phyloP scores from a whole-genome alignment of 1,140 invertebrate species.

The Scaptomyza graminum region DNA sequence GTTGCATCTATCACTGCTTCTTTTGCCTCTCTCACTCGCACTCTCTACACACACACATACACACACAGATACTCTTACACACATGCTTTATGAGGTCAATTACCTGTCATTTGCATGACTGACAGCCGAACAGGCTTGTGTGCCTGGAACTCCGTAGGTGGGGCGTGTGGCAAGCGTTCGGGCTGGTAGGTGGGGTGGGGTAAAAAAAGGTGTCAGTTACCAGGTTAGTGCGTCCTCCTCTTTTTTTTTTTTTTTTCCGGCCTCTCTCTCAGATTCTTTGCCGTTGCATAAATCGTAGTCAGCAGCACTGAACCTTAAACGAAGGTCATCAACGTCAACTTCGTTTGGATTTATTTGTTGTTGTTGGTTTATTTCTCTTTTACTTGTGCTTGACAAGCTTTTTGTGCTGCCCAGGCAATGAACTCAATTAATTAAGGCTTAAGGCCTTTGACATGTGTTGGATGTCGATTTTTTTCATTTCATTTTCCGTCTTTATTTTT shows the following conservation, averaged over 20 bases:
- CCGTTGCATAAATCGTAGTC: conserved; percentile 41
- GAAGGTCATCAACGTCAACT: conserved; percentile 70
- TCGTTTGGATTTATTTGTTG: conserved; percentile 32
- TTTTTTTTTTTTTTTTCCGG: conserved; percentile 18
- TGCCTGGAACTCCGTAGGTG: neutral
- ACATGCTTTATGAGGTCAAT: conserved; percentile 76
- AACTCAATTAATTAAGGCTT: conserved; percentile 75
- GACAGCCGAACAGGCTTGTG: conserved; percentile 29
- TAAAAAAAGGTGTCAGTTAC: conserved; percentile 65
- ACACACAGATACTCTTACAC: conserved; percentile 3
- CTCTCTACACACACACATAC: conserved; percentile 4
- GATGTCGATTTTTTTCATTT: conserved; percentile 7
- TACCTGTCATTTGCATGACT: conserved; percentile 81
- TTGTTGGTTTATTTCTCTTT: conserved; percentile 42
- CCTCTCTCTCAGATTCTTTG: conserved; percentile 36
- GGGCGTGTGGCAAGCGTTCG: neutral
- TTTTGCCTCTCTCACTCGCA: neutral
- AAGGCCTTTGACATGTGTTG: conserved; percentile 66
- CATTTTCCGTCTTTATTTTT: neutral
- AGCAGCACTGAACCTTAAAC: conserved; percentile 65
- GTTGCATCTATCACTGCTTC: conserved; percentile 52
- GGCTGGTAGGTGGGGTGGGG: conserved; percentile 20
- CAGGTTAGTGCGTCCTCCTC: conserved; percentile 2
- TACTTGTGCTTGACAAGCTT: conserved; percentile 29
- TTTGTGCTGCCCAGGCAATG: conserved; percentile 67